phyloP scores from a whole-genome alignment of 2,797 vertebrate genomes.

The Taenioides sp. region DNA sequence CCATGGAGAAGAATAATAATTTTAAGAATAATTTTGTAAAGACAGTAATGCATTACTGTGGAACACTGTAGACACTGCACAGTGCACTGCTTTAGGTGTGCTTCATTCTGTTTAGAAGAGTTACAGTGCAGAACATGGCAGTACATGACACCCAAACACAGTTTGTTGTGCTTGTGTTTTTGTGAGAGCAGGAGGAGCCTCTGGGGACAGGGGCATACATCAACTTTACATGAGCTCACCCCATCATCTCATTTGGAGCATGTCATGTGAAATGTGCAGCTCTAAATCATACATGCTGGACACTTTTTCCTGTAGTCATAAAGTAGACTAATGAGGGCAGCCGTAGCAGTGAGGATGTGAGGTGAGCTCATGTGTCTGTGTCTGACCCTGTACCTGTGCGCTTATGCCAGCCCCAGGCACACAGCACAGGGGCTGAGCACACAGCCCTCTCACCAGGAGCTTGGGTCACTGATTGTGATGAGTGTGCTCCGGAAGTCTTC shows the following conservation, averaged over 20 bases:
- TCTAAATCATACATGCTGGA: neutral
- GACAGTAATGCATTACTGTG: too few relatives aligned
- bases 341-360: neutral
- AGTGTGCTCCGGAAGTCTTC: neutral
- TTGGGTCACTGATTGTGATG: neutral
- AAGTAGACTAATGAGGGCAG: neutral
- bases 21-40: too few relatives aligned
- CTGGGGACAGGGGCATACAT: neutral
- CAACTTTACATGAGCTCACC: neutral
- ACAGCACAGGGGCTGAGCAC: conserved; percentile 35
- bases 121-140: neutral
- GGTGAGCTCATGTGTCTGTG: conserved; percentile 64
- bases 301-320: neutral
- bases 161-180: neutral
- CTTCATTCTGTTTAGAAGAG: neutral
- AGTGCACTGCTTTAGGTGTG: too few relatives aligned
- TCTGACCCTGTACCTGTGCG: conserved; percentile 63
- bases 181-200: neutral
- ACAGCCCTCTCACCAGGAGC: conserved; percentile 22
- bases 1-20: too few relatives aligned
- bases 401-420: conserved; percentile 60
- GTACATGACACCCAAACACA: neutral
- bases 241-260: neutral
- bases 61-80: too few relatives aligned
- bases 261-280: neutral